Percentiles rank a stretch among this genome's conserved stretches.
Conservation (phyloP, 2,113 vertebrate genomes). For the Neopipo cinnamomea region DNA sequence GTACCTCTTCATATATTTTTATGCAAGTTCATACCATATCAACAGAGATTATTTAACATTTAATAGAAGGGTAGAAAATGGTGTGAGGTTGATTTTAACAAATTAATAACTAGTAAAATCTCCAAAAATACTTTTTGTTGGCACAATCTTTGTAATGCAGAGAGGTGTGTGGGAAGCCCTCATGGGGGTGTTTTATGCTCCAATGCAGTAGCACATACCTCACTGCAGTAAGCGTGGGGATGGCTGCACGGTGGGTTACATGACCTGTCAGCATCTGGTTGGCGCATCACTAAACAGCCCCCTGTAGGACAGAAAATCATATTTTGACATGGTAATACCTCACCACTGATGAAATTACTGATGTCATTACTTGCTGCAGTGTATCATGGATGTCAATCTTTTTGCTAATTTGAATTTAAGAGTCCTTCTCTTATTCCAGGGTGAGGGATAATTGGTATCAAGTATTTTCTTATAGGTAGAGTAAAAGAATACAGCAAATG, state of each 20-base stretch:
- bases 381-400: neutral
- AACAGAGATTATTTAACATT: neutral
- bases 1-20: neutral
- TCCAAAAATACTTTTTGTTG: neutral
- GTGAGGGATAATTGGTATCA: neutral
- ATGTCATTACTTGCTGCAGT: neutral
- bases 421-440: neutral
- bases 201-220: constrained; percentile 79
- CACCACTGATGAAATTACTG: neutral
- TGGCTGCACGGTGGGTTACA: constrained; percentile 90
- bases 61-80: neutral
- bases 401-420: neutral
- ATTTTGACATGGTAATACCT: constrained; percentile 58
- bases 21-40: neutral
- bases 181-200: neutral
- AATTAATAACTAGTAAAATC: neutral
- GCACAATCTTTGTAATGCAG: neutral
- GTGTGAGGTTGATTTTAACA: neutral
- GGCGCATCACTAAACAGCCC: constrained; percentile 84
- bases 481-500: neutral
- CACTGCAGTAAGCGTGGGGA: constrained; percentile 88
- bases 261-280: constrained; percentile 85
- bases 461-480: neutral
- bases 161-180: neutral
- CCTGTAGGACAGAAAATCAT: constrained; percentile 80